Evolutionary conservation across 2,888 invertebrate genomes (phyloP), one percentile per base, ranked within the genome.

Genomic region (Nematopogon swammerdamellus): DNA sequence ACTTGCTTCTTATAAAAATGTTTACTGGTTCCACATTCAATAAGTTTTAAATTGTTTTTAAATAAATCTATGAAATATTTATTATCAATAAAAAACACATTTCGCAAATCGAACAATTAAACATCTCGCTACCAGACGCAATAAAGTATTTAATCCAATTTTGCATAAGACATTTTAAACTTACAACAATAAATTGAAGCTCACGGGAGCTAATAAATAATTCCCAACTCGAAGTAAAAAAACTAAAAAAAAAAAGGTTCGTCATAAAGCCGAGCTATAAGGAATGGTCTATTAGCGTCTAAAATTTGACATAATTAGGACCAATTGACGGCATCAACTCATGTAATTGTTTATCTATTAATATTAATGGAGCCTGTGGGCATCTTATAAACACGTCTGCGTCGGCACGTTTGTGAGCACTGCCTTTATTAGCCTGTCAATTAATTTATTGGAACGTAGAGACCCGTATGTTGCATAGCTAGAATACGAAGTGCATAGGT

Each of bases 261-360:
- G 77, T 65, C 70, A 64, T 79, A 77, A 79, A 76, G 70, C 60
- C 60, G 55, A 75, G 36, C 66, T 75, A 76, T 73, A 76, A 44
- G 67, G 66, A 14, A 36, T 70, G 67, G 68, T 70, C 68, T 75
- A 79, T 77, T 79, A 79, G 74, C 77, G 76, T 77, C 77, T 76
- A 68, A 36, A 36, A 76, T 76, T 73, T 72, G 73, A 72, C 76
- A 76, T 73, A 73, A 79, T 79, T 79, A 77, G 74, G 71, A 69
- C 61, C 70, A 66, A 74, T 73, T 67, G 68, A 62, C 58, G 60
- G 63, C 59, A 59, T 53, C 56, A 61, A 63, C 63, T 68, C 70
- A 62, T 70, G 65, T 71, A 67, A 71, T 72, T 70, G 70, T 70
- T 72, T 72, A 64, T 68, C 60, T 67, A 68, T 64, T 65, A 66